These are phyloP conservation scores for Battus philenor DNA, from an alignment of 1,140 invertebrate species.

Conservation along the genomic window DNA sequence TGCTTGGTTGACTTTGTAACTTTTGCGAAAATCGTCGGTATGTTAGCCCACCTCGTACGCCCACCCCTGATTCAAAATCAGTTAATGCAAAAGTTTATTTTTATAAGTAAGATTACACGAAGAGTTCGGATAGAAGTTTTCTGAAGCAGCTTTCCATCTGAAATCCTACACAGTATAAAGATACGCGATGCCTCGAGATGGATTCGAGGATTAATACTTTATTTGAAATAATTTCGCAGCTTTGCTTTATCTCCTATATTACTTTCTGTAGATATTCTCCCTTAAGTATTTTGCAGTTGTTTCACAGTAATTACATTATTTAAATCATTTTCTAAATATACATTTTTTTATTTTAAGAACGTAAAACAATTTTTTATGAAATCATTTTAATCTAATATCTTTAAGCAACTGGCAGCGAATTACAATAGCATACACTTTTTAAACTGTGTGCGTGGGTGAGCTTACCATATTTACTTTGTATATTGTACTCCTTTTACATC, in stretches of 20 bases:
- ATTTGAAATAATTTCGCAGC: constrained; percentile 61
- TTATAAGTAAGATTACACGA: constrained; percentile 77
- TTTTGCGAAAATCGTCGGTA: constrained; percentile 37
- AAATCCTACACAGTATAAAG: constrained; percentile 62
- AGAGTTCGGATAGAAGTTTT: constrained; percentile 64
- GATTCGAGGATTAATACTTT: constrained; percentile 65
- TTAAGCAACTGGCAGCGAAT: too few species aligned
- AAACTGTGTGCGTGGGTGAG: too few species aligned
- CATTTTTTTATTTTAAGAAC: too few species aligned
- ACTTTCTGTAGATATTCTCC: not conserved
- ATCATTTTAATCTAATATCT: too few species aligned
- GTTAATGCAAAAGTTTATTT: constrained; percentile 78
- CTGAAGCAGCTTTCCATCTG: constrained; percentile 61
- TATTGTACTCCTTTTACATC: too few species aligned
- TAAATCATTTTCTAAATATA: too few species aligned
- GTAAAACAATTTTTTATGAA: too few species aligned
- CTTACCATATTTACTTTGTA: too few species aligned
- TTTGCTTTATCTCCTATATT: constrained; percentile 15
- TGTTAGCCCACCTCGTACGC: constrained; percentile 53
- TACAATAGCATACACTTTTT: too few species aligned
- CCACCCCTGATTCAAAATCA: constrained; percentile 69
- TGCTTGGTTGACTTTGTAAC: constrained; percentile 61
- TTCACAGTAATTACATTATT: too few species aligned
- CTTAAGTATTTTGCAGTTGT: not conserved
- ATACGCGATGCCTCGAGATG: constrained; percentile 43